Base-by-base conservation (phyloP, 2,113 vertebrate species). In the Odocoileus virginianus region DNA sequence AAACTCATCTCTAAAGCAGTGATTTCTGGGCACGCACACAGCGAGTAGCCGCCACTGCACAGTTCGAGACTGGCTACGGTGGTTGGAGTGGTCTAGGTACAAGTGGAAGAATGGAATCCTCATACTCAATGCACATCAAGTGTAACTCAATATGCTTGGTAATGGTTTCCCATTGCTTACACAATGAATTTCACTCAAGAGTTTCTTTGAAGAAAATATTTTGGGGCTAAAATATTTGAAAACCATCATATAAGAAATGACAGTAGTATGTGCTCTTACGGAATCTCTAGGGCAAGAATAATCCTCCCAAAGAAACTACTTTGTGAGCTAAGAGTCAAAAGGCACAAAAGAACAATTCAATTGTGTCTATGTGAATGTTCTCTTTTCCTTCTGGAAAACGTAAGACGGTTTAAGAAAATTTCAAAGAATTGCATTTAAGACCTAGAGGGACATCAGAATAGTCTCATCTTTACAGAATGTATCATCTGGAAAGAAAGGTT, bases 291-390 rank as follows among this genome's bases (percentile, higher is more conserved):
- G 9, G 27, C 57, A 91, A 78, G 60, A 93, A n/a, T 7, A 88
- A 78, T 58, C 33, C 27, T 25, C 36, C 14, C 25, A 7, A 21
- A 92, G 52, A 95, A 85, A 67, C 13, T n/a, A 19, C 9, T 67
- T 74, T 25, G 19, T 61, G 33, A 95, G 84, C 71, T n/a, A 89
- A 91, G 74, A 90, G 67, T 92, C 55, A 95, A 91, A 94, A 79
- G 36, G 86, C 50, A 95, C 12, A 78, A 91, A 78, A 16, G 5
- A 88, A 45, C 45, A 83, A 83, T 57, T 81, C 19, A 82, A 52
- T 7, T 50, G 5, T 19, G 52, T 8, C 10, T 57, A 71, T 55
- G 82, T 60, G 52, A 45, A 54, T 67, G 71, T 82, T 52, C 28
- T 54, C 64, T 58, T 90, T 64, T 88, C 85, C 28, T 91, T 87